Percentiles rank a stretch among this genome's conserved stretches.
Evolutionary conservation across 1,140 invertebrate species (phyloP).

Genomic region (Leptoteleia sp.): DNA sequence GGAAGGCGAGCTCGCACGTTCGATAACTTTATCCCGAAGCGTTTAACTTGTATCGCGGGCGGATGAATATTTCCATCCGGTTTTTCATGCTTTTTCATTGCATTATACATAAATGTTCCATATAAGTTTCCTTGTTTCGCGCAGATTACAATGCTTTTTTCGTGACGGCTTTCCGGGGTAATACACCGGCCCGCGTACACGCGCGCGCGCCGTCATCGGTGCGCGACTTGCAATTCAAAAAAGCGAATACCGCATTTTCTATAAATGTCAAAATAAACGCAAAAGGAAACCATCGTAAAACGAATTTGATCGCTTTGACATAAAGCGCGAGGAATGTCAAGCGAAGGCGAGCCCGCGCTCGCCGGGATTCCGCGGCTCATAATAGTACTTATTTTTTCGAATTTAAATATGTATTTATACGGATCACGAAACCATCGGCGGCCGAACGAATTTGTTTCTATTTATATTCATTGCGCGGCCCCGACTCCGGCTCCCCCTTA

Average conservation of each 20-base stretch:
- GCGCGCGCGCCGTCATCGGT: conserved; percentile 31
- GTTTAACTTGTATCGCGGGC: conserved; percentile 6
- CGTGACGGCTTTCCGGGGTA: conserved; percentile 30
- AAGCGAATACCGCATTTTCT: conserved; percentile 53
- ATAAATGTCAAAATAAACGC: conserved; percentile 46
- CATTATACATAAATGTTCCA: conserved; percentile 34
- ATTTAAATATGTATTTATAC: conserved; percentile 33
- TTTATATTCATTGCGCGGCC: conserved; percentile 18
- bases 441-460: conserved; percentile 21
- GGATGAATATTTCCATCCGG: conserved; percentile 29
- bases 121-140: conserved; percentile 44
- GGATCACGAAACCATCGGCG: conserved; percentile 6
- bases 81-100: conserved; percentile 22
- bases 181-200: conserved; percentile 27
- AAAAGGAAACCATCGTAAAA: conserved; percentile 46
- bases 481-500: too few species aligned
- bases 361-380: conserved; percentile 29
- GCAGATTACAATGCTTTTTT: conserved; percentile 20
- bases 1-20: not conserved
- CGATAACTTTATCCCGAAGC: conserved; percentile 14
- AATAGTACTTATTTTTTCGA: conserved; percentile 33
- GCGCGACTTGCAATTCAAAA: conserved; percentile 38
- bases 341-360: conserved; percentile 15
- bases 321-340: conserved; percentile 48
- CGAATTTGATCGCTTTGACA: conserved; percentile 39